Percentiles rank a stretch among this genome's conserved stretches.
Conservation (phyloP, 2,113 vertebrate genomes). For the Brevimyrus niger region DNA sequence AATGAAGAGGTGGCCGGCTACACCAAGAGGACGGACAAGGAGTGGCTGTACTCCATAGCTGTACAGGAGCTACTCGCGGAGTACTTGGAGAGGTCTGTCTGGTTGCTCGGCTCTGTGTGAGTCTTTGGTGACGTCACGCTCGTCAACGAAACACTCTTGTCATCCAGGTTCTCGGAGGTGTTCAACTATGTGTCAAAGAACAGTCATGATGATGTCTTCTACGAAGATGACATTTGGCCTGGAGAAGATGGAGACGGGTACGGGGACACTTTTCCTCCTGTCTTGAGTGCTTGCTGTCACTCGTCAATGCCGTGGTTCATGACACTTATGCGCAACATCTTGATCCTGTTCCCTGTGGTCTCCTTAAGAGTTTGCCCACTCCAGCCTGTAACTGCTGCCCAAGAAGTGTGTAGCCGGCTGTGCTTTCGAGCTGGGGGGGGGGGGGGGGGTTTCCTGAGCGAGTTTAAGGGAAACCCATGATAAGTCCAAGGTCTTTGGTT, state of each 20-base stretch:
- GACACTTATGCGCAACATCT: not conserved
- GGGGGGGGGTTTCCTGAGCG: too few species aligned
- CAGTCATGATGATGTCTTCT: slow-evolving; percentile 90
- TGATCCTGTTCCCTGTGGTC: not conserved
- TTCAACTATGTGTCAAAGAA: slow-evolving; percentile 81
- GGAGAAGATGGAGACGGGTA: slow-evolving; percentile 86
- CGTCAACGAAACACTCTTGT: not conserved
- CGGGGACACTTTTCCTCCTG: not conserved
- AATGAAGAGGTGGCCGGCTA: slow-evolving; percentile 98
- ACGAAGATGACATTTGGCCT: slow-evolving; percentile 96
- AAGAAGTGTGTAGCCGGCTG: not conserved
- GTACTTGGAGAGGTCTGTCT: slow-evolving; percentile 80
- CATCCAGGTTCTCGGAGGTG: slow-evolving; percentile 78
- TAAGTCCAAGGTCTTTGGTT: not conserved
- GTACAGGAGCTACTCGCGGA: slow-evolving; percentile 86
- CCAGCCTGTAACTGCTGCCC: not conserved
- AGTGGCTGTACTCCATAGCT: slow-evolving; percentile 94
- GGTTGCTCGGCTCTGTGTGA: slow-evolving; percentile 13
- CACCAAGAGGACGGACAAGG: slow-evolving; percentile 88
- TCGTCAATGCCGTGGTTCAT: not conserved
- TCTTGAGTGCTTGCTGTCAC: not conserved
- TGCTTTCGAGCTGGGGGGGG: not conserved
- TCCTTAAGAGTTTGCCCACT: not conserved
- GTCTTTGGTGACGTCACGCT: not conserved
- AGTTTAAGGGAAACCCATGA: not conserved